phyloP scores from a whole-genome alignment of 2,888 invertebrate genomes.

The Elmis aenea region DNA sequence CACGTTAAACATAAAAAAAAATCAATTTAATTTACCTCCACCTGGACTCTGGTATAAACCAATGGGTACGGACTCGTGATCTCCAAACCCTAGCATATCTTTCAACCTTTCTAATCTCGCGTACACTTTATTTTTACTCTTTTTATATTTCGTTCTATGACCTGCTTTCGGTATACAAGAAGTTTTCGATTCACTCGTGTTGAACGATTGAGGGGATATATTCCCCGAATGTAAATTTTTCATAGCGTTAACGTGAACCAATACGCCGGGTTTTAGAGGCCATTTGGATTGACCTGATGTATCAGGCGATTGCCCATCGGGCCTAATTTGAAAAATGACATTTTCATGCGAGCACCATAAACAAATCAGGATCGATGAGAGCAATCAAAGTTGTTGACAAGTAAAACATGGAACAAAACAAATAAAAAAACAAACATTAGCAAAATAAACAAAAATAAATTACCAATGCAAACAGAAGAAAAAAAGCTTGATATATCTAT shows the following conservation, averaged over 20 bases:
- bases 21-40: too few relatives aligned
- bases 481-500: slow-evolving; percentile 13
- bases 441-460: slow-evolving; percentile 22
- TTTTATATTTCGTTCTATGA: slow-evolving; percentile 32
- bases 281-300: slow-evolving; percentile 57
- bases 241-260: slow-evolving; percentile 76
- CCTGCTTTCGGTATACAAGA: slow-evolving; percentile 27
- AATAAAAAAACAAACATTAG: slow-evolving; percentile 24
- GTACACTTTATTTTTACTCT: slow-evolving; percentile 40
- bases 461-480: slow-evolving; percentile 18
- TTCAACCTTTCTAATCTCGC: slow-evolving; percentile 40
- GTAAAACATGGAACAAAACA: slow-evolving; percentile 33
- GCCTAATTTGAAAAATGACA: too few relatives aligned
- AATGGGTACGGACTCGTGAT: slow-evolving; percentile 42
- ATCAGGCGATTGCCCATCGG: slow-evolving; percentile 47
- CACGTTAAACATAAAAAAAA: slow-evolving; percentile 2
- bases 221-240: slow-evolving; percentile 55
- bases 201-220: slow-evolving; percentile 30
- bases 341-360: too few relatives aligned
- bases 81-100: slow-evolving; percentile 38
- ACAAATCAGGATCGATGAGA: too few relatives aligned
- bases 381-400: slow-evolving; percentile 27
- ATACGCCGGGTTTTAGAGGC: slow-evolving; percentile 83
- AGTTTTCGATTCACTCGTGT: too few relatives aligned
- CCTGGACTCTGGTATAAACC: slow-evolving; percentile 48